Evolutionary conservation across 2,888 invertebrate genomes (phyloP), one percentile per base, ranked within the genome.

Genomic region (Chalcis sispes): DNA sequence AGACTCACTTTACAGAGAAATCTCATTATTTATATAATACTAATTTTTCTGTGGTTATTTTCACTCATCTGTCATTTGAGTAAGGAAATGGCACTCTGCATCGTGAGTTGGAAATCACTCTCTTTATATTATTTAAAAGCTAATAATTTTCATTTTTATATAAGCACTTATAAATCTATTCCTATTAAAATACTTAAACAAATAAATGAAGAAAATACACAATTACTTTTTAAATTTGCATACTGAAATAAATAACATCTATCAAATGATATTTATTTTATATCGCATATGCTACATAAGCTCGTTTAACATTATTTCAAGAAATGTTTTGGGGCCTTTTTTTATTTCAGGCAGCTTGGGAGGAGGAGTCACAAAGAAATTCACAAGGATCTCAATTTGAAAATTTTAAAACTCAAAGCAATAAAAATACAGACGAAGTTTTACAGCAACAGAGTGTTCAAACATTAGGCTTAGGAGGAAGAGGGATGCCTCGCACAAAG

Each of bases 401-500:
- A 13, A 56, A 66, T 4, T 77, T 77, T 65, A 69, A 56, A 40
- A 69, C 27, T 25, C 56, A 62, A 54, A 71, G 27, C 46, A 62
- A 72, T 66, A 65, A 69, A 61, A 62, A 73, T 52, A 42, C 50
- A 20, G 67, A 62, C 59, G 75, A 20, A 32, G 59, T 1, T 75
- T 58, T 66, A 62, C 62, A 70, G 23, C 71, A 75, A 56, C 78
- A 74, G 42, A 67, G 65, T 59, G 54, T 36, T 76, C 56, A 59
- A 56, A 81, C 71, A 75, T 80, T 81, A 79, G 75, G 58, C 80
- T 75, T 80, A 82, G 83, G 82, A 80, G 81, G 79, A 79, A 84
- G 86, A 87, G 88, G 88, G 85, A 88, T 88, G 88, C 88, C 88
- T 87, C 88, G 88, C 84, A 85, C 87, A 80, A 88, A 88, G 84